A percentile compares a stretch with the other conserved stretches of the same genome.
Conservation (phyloP, 2,888 invertebrate species). For the Diachrysia chrysitis region DNA sequence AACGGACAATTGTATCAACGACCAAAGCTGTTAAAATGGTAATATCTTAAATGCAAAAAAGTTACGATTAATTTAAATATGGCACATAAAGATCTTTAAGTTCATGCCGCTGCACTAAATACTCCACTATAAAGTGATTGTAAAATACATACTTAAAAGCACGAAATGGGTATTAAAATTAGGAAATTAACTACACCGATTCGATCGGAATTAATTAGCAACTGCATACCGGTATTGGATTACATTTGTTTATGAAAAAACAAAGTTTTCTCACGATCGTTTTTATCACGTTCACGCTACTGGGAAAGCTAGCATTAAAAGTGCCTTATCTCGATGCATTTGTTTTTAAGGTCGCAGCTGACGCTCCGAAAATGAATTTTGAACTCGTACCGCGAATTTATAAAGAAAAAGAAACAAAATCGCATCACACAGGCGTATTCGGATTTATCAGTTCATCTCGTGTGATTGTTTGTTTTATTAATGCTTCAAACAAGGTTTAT, state of each 20-base stretch:
- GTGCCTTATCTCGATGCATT: slow-evolving; percentile 73
- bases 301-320: slow-evolving; percentile 72
- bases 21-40: too few relatives aligned
- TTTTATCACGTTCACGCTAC: slow-evolving; percentile 67
- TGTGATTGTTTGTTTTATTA: slow-evolving; percentile 73
- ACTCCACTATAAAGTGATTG: slow-evolving; percentile 38
- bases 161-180: slow-evolving; percentile 61
- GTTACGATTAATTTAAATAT: neutral
- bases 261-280: slow-evolving; percentile 69
- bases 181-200: slow-evolving; percentile 64
- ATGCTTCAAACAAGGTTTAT: slow-evolving; percentile 63
- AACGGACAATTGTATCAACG: too few relatives aligned
- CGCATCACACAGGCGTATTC: slow-evolving; percentile 46
- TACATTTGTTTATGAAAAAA: slow-evolving; percentile 63
- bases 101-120: slow-evolving; percentile 49
- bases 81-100: slow-evolving; percentile 19
- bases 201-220: slow-evolving; percentile 67
- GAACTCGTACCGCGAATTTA: slow-evolving; percentile 73
- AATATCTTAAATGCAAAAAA: neutral
- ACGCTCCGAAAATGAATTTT: slow-evolving; percentile 72
- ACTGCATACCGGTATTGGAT: slow-evolving; percentile 63
- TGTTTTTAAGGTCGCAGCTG: slow-evolving; percentile 67
- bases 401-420: slow-evolving; percentile 62
- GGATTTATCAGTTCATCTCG: slow-evolving; percentile 70
- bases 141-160: slow-evolving; percentile 47